These are phyloP conservation scores for Pseudomyrmex flavicornis DNA, from an alignment of 1,140 invertebrate species.

Conservation along the genomic window DNA sequence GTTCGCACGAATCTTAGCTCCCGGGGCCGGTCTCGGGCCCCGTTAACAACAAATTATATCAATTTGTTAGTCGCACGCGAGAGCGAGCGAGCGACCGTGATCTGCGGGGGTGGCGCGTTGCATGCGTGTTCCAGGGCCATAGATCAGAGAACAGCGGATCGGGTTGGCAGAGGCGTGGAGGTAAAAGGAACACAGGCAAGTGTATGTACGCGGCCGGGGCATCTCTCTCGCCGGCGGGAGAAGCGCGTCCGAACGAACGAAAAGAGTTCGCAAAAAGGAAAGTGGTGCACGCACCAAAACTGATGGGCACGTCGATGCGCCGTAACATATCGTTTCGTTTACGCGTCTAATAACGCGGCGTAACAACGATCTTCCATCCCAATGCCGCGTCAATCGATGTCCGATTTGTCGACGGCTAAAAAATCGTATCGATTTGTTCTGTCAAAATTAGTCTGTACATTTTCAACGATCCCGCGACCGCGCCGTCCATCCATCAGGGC, in stretches of 20 bases:
- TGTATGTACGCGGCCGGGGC: neutral
- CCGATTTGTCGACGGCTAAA: constrained; percentile 53
- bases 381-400: constrained; percentile 29
- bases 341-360: constrained; percentile 44
- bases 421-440: constrained; percentile 55
- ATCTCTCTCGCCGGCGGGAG: constrained; percentile 11
- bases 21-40: constrained; percentile 56
- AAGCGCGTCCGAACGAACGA: constrained; percentile 7
- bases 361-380: constrained; percentile 18
- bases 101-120: constrained; percentile 77
- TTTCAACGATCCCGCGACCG: constrained; percentile 26
- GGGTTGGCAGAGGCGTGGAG: constrained; percentile 69
- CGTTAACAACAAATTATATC: constrained; percentile 78
- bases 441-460: constrained; percentile 43
- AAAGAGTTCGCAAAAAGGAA: constrained; percentile 60
- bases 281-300: constrained; percentile 45
- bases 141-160: constrained; percentile 71
- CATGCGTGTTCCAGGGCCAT: constrained; percentile 79
- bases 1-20: constrained; percentile 77
- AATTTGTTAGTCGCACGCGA: constrained; percentile 78
- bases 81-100: constrained; percentile 67
- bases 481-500: constrained; percentile 23
- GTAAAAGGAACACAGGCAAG: constrained; percentile 53
- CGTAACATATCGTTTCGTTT: constrained; percentile 51
- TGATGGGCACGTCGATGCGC: constrained; percentile 44